Conservation (phyloP, 2,113 vertebrate genomes). For the Bujurquina vittata region DNA sequence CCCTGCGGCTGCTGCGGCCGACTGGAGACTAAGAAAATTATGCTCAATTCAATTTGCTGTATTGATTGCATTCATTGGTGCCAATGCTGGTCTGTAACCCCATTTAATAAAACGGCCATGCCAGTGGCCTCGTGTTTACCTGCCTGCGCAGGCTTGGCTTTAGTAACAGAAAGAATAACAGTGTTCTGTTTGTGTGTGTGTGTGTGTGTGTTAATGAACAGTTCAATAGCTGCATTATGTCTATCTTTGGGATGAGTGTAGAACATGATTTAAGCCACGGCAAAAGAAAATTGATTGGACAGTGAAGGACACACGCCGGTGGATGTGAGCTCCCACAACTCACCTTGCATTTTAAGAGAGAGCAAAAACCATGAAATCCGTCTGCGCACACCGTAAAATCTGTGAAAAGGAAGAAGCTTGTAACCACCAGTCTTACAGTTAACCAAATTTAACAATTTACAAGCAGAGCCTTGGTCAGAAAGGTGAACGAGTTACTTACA, state of each 20-base stretch:
- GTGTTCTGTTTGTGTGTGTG: not conserved
- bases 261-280: not conserved
- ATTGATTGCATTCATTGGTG: slow-evolving; percentile 48
- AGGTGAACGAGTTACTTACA: not conserved
- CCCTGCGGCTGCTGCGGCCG: slow-evolving; percentile 3
- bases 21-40: slow-evolving; percentile 32
- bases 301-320: not conserved
- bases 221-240: not conserved
- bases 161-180: not conserved
- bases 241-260: not conserved
- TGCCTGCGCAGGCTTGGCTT: slow-evolving; percentile 4
- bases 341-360: not conserved
- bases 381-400: not conserved
- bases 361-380: not conserved
- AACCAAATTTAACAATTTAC: not conserved
- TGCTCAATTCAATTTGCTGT: slow-evolving; percentile 46
- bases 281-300: not conserved
- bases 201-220: not conserved
- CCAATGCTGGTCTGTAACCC: slow-evolving; percentile 45
- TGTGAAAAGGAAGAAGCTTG: not conserved
- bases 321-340: not conserved
- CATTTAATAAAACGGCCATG: slow-evolving; percentile 49
- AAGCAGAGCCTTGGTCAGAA: not conserved
- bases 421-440: not conserved
- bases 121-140: slow-evolving; percentile 30